A percentile compares a stretch with the other conserved stretches of the same genome.
phyloP scores from a whole-genome alignment of 2,113 vertebrate genomes.

The Pelecanus crispus region DNA sequence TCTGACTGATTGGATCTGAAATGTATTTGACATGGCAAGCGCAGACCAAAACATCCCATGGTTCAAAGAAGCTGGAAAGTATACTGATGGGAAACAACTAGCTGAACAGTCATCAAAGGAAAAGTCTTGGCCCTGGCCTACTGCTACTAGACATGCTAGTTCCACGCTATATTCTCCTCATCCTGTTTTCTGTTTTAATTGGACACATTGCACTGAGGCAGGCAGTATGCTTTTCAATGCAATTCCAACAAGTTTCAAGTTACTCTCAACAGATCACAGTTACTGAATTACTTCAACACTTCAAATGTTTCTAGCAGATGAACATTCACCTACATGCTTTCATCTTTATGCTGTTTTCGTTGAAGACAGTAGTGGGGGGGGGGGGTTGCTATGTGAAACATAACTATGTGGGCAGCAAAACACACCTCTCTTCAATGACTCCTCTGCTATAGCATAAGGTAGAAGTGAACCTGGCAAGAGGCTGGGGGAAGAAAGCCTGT shows the following conservation, averaged over 20 bases:
- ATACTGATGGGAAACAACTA: conserved; percentile 32
- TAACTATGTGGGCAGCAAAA: background rate
- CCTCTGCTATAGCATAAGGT: background rate
- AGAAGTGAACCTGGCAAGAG: background rate
- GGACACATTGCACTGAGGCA: background rate
- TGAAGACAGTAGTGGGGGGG: background rate
- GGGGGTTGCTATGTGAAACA: background rate
- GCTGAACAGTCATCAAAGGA: conserved; percentile 52
- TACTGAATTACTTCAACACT: conserved; percentile 14
- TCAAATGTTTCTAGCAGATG: conserved; percentile 9
- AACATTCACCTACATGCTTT: background rate
- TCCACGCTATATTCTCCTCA: conserved; percentile 11
- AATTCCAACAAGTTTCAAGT: conserved; percentile 36
- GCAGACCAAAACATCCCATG: background rate
- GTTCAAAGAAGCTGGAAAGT: conserved; percentile 39
- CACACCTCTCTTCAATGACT: background rate
- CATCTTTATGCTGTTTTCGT: background rate
- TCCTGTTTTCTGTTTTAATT: conserved; percentile 66
- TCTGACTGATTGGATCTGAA: background rate
- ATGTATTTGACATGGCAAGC: background rate
- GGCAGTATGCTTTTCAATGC: background rate
- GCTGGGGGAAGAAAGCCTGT: background rate
- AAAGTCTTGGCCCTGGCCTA: conserved; percentile 27
- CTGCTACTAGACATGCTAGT: conserved; percentile 8
- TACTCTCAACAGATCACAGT: conserved; percentile 40